Evolutionary conservation across 2,888 invertebrate genomes (phyloP).

Genomic region (Chaetoderma sp.): DNA sequence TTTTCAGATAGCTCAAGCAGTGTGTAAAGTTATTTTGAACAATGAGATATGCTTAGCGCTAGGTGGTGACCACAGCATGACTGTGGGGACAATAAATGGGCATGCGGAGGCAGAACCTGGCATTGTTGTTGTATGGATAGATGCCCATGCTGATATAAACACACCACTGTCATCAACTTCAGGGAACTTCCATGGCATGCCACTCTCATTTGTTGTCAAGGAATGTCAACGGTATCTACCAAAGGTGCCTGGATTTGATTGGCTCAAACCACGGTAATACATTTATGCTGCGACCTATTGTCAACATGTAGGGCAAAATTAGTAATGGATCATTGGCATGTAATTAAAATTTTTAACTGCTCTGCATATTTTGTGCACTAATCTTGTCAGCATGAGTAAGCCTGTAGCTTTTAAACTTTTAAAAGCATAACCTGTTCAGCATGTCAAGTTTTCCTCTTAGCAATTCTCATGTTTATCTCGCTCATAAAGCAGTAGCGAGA

Average conservation of each 20-base stretch:
- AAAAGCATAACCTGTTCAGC: too few species aligned
- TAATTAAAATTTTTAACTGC: too few species aligned
- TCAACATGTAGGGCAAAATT: too few species aligned
- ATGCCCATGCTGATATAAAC: slow-evolving; percentile 94
- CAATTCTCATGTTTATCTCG: too few species aligned
- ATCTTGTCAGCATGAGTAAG: too few species aligned
- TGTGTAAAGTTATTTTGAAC: slow-evolving; percentile 45
- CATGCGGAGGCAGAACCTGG: slow-evolving; percentile 73
- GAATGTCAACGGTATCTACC: slow-evolving; percentile 83
- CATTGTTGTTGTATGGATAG: slow-evolving; percentile 87
- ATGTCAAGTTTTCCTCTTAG: too few species aligned
- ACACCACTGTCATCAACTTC: slow-evolving; percentile 84
- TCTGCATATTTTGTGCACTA: too few species aligned
- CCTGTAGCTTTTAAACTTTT: too few species aligned
- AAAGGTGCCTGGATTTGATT: slow-evolving; percentile 80
- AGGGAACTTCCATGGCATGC: slow-evolving; percentile 85
- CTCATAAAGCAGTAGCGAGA: too few species aligned
- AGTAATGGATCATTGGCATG: too few species aligned
- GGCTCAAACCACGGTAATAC: slow-evolving; percentile 83
- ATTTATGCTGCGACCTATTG: too few species aligned
- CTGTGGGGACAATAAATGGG: slow-evolving; percentile 75
- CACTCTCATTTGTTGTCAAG: slow-evolving; percentile 82
- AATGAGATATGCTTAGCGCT: slow-evolving; percentile 74
- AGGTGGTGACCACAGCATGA: slow-evolving; percentile 93
- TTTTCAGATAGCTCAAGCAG: slow-evolving; percentile 50